These are phyloP conservation scores for Melieria omissa DNA, from an alignment of 2,888 invertebrate genomes.

Conservation along the genomic window DNA sequence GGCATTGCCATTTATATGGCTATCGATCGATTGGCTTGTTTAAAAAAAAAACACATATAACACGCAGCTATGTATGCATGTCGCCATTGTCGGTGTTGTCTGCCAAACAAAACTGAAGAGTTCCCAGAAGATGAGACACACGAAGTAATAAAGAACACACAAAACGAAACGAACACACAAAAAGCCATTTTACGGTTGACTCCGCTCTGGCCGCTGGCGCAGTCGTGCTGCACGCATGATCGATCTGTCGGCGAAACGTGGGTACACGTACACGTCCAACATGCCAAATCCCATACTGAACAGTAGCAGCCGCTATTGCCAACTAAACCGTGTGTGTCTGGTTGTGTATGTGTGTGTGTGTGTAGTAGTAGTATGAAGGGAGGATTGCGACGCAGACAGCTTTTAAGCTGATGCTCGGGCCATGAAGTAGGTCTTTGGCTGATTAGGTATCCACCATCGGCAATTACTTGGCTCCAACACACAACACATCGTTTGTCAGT, in stretches of 20 bases:
- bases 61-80: too few relatives aligned
- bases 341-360: not conserved
- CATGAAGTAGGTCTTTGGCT: constrained; percentile 17
- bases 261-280: not conserved
- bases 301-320: not conserved
- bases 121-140: too few relatives aligned
- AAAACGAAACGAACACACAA: not conserved
- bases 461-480: too few relatives aligned
- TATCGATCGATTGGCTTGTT: too few relatives aligned
- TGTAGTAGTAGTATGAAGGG: not conserved
- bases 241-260: too few relatives aligned
- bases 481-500: too few relatives aligned
- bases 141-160: not conserved
- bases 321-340: not conserved
- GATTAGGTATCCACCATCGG: not conserved
- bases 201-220: not conserved
- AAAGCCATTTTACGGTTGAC: not conserved
- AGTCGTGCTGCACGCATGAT: not conserved
- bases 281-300: not conserved
- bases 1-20: too few relatives aligned
- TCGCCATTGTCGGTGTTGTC: too few relatives aligned
- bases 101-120: too few relatives aligned
- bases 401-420: constrained; percentile 1
- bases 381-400: not conserved
- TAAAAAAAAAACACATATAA: too few relatives aligned